These are phyloP conservation scores for Drosophila nigricruria DNA, from an alignment of 2,888 invertebrate species.

Conservation along the genomic window DNA sequence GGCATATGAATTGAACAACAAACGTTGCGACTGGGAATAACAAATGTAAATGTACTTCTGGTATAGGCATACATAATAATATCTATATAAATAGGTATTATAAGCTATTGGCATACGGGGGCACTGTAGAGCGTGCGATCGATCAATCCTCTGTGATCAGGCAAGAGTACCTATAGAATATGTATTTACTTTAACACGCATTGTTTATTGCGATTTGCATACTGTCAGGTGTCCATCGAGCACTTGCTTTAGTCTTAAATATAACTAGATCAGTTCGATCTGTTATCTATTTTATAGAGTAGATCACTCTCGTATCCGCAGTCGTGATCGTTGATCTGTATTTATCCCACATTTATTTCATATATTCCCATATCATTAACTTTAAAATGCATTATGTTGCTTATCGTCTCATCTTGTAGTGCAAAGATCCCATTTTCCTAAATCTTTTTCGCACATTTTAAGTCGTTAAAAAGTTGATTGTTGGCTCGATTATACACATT, in stretches of 20 bases:
- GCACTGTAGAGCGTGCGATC: conserved; percentile 27
- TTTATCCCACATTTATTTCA: not conserved
- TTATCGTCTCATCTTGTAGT: not conserved
- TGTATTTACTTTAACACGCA: not conserved
- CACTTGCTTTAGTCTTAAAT: conserved; percentile 3
- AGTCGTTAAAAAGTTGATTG: conserved; percentile 9
- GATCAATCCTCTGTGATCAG: conserved; percentile 13
- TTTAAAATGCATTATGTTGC: not conserved
- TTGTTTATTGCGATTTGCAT: conserved; percentile 4
- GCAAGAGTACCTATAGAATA: conserved; percentile 14
- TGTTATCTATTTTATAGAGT: not conserved
- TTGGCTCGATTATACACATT: conserved; percentile 16
- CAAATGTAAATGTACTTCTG: conserved; percentile 49
- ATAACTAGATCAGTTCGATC: not conserved
- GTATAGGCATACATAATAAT: conserved; percentile 20
- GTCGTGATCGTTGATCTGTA: not conserved
- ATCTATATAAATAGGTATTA: not conserved
- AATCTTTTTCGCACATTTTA: conserved; percentile 20
- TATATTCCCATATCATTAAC: not conserved
- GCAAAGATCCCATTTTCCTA: not conserved
- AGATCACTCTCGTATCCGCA: no score
- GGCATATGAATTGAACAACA: conserved; percentile 62
- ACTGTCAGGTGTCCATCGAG: not conserved
- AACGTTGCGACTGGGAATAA: conserved; percentile 51
- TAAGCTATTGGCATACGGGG: conserved; percentile 10